Evolutionary conservation across 2,113 vertebrate species (phyloP), one percentile per base, ranked within the genome.

Genomic region (Myocastor coypus): DNA sequence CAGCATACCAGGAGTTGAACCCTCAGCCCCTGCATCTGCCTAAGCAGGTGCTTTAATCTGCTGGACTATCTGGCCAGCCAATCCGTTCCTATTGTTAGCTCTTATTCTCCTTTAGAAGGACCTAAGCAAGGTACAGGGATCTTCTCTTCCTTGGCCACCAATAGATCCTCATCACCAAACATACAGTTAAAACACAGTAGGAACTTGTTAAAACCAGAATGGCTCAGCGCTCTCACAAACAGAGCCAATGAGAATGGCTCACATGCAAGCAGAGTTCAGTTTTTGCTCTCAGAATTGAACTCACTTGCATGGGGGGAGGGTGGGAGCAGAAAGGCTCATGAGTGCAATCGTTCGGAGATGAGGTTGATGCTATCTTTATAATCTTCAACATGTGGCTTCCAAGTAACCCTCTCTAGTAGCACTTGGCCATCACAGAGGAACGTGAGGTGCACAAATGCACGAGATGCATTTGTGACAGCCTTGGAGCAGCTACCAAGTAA

Each of bases 361-460:
- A 57, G 17, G 11, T 2, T 77, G 78, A 83, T 17, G 40, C 4
- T 2, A 30, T 13, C n/a, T 59, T 34, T 42, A 20, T n/a, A 40
- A 19, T 46, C 55, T 71, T 82, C 46, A 57, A 37, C 50, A 50
- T 1, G 5, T 24, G 64, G 46, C 69, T 87, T 66, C 55, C 52
- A 64, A 46, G 28, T 57, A 61, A 80, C 10, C 9, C 32, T 37
- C 14, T 5, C 40, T 20, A 24, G 30, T 16, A 55, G 22, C 52
- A 20, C n/a, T 34, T 28, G 8, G 20, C 12, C 66, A 16, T 46
- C 32, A 80, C 78, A 63, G 2, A 63, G 20, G 50, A 4, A 52
- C 28, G 71, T 5, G 11, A 83, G 32, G 32, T 2, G 2, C 7
- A 7, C 2, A 7, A 34, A 22, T 5, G 2, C 32, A 19, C 7